Base-by-base conservation (phyloP, 2,888 invertebrate species). In the Leptopilina myrica region DNA sequence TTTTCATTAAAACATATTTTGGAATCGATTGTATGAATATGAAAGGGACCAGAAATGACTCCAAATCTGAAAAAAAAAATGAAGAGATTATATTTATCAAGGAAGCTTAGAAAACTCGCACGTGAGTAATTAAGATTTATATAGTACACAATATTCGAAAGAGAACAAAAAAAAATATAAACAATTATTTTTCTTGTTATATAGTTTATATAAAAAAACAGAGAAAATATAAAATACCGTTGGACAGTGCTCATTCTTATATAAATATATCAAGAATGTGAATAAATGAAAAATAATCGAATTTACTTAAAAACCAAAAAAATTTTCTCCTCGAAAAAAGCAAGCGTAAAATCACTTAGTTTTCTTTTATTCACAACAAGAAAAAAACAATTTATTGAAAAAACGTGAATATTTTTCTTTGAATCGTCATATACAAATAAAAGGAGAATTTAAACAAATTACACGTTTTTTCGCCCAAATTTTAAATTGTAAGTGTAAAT, bases 101-200 rank as follows among this genome's bases (percentile, higher is more conserved):
- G 14, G 14, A 9, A 69, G 69, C 49, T 69, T 49, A 53, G 26
- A 69, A 5, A 8, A 69, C 14, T 12, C 12, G 9, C 49, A n/a
- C 8, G 43, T 12, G 20, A 69, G 9, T 69, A 69, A 69, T 69
- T 53, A 69, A 69, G 49, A 20, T 20, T 20, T 20, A 69, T 53
- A 69, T 49, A 69, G 67, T 69, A 69, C 8, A 43, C 67, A 69
- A 69, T 49, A 26, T 33, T 33, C n/a, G 26, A 46, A 26, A 4
- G 20, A 69, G 66, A 49, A 49, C 14, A 53, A 26, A 69, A 9
- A 53, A 43, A 56, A 33, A 73, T 56, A 40, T 56, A 53, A 26
- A 73, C 53, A 33, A 73, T n/a, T 73, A 73, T 73, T 73, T 73
- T 73, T 73, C n/a, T 56, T 26, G 69, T 46, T 9, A 40, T 73